Evolutionary conservation across 2,888 invertebrate genomes (phyloP).

Genomic region (Sminthurinus aureus): DNA sequence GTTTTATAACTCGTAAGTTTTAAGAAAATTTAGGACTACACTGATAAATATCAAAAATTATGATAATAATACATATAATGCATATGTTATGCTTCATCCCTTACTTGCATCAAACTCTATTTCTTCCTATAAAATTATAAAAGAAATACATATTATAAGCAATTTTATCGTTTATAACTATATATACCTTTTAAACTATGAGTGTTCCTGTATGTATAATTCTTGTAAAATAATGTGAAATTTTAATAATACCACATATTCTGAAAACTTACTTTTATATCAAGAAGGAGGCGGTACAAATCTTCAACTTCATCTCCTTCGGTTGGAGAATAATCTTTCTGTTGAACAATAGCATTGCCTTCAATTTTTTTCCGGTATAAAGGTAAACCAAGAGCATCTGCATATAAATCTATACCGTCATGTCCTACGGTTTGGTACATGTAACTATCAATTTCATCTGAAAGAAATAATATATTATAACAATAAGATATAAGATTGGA

Average conservation of each 20-base stretch:
- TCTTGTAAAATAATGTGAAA: not conserved
- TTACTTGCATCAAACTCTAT: conserved; percentile 77
- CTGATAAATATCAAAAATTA: no score
- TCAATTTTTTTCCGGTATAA: conserved; percentile 84
- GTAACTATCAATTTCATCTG: conserved; percentile 93
- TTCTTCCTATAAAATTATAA: conserved; percentile 67
- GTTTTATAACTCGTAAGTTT: no score
- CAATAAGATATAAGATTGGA: conserved; percentile 44
- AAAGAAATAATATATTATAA: conserved; percentile 46
- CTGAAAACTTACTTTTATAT: conserved; percentile 71
- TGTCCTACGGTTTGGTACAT: conserved; percentile 99
- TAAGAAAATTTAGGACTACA: no score
- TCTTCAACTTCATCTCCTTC: conserved; percentile 97
- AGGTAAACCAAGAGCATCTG: conserved; percentile 92
- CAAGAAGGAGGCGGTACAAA: conserved; percentile 80
- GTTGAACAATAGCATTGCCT: conserved; percentile 82
- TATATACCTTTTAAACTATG: not conserved
- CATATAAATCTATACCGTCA: conserved; percentile 89
- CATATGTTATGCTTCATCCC: no score
- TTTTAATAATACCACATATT: not conserved
- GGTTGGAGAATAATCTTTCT: conserved; percentile 80
- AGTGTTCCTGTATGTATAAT: conserved; percentile 4
- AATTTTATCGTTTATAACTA: not conserved
- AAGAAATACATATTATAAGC: conserved; percentile 30
- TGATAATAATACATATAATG: no score